Conservation (phyloP, 1,140 invertebrate species). For the Brachionus sp. region DNA sequence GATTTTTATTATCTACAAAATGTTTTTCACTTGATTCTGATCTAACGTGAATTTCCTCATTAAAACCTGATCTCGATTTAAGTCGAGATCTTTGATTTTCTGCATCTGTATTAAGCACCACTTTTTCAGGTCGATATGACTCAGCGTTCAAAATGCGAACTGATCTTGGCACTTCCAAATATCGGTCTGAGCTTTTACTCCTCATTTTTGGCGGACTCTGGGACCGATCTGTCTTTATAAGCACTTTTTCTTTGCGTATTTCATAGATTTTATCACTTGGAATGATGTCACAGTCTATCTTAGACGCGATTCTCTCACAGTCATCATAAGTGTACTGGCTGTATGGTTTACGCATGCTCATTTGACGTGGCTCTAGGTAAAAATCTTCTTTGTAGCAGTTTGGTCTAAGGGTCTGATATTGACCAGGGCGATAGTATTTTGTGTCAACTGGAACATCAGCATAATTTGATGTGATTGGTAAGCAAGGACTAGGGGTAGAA, state of each 20-base stretch:
- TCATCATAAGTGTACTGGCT: neutral
- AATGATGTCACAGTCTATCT: neutral
- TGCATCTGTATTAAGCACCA: neutral
- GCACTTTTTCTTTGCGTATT: constrained; percentile 44
- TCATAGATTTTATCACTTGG: constrained; percentile 37
- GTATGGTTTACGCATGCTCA: neutral
- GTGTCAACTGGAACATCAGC: neutral
- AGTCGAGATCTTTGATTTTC: neutral
- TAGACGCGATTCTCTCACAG: neutral
- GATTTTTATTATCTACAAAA: neutral
- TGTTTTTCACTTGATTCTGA: neutral
- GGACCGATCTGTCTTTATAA: constrained; percentile 6
- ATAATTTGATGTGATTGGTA: neutral
- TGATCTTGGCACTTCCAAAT: constrained; percentile 30
- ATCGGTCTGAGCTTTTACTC: constrained; percentile 40
- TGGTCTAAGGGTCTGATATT: neutral
- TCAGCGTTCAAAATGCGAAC: neutral
- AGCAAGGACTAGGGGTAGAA: neutral
- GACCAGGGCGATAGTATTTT: constrained; percentile 12
- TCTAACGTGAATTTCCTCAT: neutral
- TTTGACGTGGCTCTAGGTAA: neutral
- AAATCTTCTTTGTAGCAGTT: neutral
- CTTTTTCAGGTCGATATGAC: neutral
- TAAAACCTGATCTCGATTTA: constrained; percentile 3
- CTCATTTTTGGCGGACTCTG: neutral